phyloP scores from a whole-genome alignment of 2,797 vertebrate species.

The Esox masquinongy region DNA sequence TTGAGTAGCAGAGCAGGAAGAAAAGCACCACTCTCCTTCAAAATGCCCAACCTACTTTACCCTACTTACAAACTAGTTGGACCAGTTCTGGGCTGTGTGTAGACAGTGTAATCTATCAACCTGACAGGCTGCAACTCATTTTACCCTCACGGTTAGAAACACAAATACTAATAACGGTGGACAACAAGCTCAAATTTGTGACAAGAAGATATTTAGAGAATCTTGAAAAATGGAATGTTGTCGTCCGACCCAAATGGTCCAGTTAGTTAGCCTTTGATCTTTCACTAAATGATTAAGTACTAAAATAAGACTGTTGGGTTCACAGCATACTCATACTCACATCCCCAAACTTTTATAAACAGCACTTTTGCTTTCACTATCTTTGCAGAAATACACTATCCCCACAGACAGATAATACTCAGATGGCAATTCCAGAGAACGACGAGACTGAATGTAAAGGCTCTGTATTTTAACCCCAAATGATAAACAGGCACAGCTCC shows the following conservation, averaged over 20 bases:
- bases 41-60: slow-evolving; percentile 73
- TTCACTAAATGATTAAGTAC: neutral
- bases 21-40: slow-evolving; percentile 51
- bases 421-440: slow-evolving; percentile 13
- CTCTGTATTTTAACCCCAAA: slow-evolving; percentile 26
- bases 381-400: neutral
- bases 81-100: slow-evolving; percentile 72
- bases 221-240: neutral
- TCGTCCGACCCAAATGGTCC: neutral
- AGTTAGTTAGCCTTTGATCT: too few relatives aligned
- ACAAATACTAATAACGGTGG: slow-evolving; percentile 39
- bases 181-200: slow-evolving; percentile 14
- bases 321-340: neutral
- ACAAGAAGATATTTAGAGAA: neutral
- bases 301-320: neutral
- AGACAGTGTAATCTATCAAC: slow-evolving; percentile 67
- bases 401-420: neutral
- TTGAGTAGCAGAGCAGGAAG: slow-evolving; percentile 49
- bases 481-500: slow-evolving; percentile 45
- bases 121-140: slow-evolving; percentile 45
- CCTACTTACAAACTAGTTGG: slow-evolving; percentile 73
- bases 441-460: slow-evolving; percentile 13
- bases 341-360: neutral
- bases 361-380: neutral
- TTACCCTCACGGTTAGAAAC: slow-evolving; percentile 52